phyloP scores from a whole-genome alignment of 2,797 vertebrate species.

The Intellagama lesueurii region DNA sequence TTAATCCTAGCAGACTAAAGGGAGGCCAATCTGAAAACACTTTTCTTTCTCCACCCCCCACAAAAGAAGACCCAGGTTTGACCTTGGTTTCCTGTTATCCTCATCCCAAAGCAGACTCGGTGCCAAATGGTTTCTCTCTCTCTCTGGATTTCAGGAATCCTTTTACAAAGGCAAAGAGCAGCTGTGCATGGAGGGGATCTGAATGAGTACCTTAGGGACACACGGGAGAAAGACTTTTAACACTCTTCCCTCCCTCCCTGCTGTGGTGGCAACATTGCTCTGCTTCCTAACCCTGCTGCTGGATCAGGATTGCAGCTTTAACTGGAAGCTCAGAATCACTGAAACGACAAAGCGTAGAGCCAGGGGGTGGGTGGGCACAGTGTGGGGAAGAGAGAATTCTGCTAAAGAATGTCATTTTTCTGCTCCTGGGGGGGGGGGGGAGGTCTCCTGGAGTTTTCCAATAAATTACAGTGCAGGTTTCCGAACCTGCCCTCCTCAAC shows the following conservation, averaged over 20 bases:
- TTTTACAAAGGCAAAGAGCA: neutral
- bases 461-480: no score
- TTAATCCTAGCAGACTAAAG: neutral
- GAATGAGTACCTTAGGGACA: neutral
- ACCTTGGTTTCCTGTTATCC: neutral
- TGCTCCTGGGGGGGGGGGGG: neutral
- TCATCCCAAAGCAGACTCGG: neutral
- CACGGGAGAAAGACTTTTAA: neutral
- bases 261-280: no score
- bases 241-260: neutral
- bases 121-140: neutral
- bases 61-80: neutral
- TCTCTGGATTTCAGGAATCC: neutral
- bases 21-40: neutral
- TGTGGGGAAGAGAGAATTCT: neutral
- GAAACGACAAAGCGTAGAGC: no score
- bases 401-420: neutral
- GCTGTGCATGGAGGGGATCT: neutral
- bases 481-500: no score
- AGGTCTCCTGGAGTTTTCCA: neutral
- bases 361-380: neutral
- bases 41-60: no score
- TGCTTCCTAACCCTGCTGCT: neutral
- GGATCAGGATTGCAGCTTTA: no score
- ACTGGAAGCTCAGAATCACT: no score